Percentiles rank a stretch among this genome's conserved stretches.
Evolutionary conservation across 2,113 vertebrate genomes (phyloP).

Genomic region (Podocnemis expansa): DNA sequence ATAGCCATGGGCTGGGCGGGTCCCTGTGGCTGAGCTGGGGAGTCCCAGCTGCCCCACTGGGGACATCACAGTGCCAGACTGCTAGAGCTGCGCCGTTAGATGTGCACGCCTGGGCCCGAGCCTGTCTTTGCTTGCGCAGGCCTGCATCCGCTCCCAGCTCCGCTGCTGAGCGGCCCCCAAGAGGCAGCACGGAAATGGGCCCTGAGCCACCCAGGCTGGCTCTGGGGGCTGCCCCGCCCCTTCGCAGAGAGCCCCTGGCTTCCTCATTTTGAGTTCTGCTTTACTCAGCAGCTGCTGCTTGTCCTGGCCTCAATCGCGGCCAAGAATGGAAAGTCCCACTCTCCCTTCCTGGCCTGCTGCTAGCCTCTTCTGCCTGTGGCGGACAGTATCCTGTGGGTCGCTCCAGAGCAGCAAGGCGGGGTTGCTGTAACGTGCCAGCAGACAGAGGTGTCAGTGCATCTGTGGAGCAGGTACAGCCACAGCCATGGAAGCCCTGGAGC

Average conservation of each 20-base stretch:
- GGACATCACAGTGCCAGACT: too few species aligned
- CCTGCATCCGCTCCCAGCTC: too few species aligned
- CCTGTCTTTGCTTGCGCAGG: too few species aligned
- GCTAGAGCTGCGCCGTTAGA: too few species aligned
- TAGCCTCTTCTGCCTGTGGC: background rate
- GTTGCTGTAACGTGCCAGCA: background rate
- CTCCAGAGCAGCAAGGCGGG: background rate
- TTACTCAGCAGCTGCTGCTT: background rate
- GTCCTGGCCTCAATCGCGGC: background rate
- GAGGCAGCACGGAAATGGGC: background rate
- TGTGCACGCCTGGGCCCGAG: too few species aligned
- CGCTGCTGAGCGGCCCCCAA: too few species aligned
- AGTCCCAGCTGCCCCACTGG: too few species aligned
- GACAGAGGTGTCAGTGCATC: too few species aligned
- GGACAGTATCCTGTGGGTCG: background rate
- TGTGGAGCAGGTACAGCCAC: background rate
- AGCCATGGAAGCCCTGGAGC: background rate
- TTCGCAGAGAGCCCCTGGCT: background rate
- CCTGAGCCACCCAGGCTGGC: background rate
- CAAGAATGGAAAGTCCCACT: background rate
- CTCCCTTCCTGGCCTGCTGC: background rate
- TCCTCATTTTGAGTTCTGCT: background rate
- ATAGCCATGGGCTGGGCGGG: too few species aligned
- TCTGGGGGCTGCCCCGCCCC: background rate
- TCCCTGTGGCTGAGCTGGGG: too few species aligned